These are phyloP conservation scores for Harpegnathos saltator DNA, from an alignment of 1,140 invertebrate species.

Conservation along the genomic window DNA sequence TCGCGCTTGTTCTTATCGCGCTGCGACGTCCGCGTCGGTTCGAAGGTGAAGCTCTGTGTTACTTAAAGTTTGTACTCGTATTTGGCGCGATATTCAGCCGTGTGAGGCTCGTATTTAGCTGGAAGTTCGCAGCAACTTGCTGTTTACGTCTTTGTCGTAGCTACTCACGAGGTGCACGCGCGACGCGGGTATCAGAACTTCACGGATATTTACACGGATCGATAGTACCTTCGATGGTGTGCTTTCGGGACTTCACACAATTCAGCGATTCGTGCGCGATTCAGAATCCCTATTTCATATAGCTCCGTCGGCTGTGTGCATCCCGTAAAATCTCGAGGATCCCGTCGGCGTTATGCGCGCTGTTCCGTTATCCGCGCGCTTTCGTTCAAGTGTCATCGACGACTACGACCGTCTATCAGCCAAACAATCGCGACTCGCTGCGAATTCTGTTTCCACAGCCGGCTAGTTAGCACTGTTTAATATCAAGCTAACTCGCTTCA, in stretches of 20 bases:
- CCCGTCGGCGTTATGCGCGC: background rate
- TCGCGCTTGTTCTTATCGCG: background rate
- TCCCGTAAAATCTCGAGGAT: conserved; percentile 4
- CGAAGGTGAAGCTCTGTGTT: background rate
- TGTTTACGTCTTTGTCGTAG: conserved; percentile 37
- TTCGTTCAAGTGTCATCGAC: conserved; percentile 7
- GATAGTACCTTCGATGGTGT: conserved; percentile 35
- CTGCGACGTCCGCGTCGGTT: background rate
- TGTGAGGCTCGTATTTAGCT: conserved; percentile 29
- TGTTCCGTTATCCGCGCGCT: background rate
- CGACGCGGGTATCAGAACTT: conserved; percentile 9
- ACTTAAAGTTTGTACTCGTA: background rate
- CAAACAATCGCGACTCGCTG: background rate
- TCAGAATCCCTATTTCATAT: background rate
- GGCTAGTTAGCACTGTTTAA: background rate
- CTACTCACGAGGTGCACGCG: background rate
- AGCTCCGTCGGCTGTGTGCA: background rate
- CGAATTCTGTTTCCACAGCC: background rate
- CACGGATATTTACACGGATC: conserved; percentile 10
- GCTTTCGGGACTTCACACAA: background rate
- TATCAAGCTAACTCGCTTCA: background rate
- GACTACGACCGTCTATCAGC: background rate
- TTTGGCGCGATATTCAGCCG: conserved; percentile 21
- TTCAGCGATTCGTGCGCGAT: background rate
- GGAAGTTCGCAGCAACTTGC: conserved; percentile 26